Evolutionary conservation across 2,888 invertebrate genomes (phyloP), one percentile per base, ranked within the genome.

Genomic region (Germaria angustata): DNA sequence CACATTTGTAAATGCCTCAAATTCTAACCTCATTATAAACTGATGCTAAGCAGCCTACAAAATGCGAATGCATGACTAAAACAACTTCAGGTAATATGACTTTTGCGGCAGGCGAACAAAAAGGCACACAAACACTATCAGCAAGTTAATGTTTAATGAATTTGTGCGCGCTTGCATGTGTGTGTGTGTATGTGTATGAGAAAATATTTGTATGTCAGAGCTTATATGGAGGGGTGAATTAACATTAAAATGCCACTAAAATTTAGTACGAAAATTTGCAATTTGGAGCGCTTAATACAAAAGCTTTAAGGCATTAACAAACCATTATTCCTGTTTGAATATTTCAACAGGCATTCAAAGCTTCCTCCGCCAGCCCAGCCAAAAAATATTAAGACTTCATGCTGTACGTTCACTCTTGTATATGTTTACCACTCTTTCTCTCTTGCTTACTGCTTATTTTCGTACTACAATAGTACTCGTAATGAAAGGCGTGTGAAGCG

Each of bases 301-400:
- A 76, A 69, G 63, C 63, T 80, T 76, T 65, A 55, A 81, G 76
- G 76, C 76, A 81, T 81, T 81, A 81, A 81, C 65, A 81, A 59
- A 76, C 76, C 59, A 76, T 76, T 76, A 81, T 71, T 69, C 76
- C 71, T 57, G 76, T 65, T 76, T 76, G 41, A 76, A 80, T 76
- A 80, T 76, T 69, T 71, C 49, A 76, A 65, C 68, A 68, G 32
- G 57, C 68, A 69, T 61, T 41, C 63, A 3, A 28, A 49, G 44
- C 24, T 61, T 17, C 55, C 49, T 28, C 28, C 3, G 28, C 24
- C 51, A 17, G 2, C n/a, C 49, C 46, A 24, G 7, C n/a, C n/a
- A 51, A 65, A 24, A 49, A 13, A 28, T 36, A 51, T 24, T n/a
- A 22, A 22, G 32, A 44, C 9, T 17, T 5, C 9, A 34, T 7